A percentile compares a stretch with the other conserved stretches of the same genome.
These are phyloP conservation scores for Orientallactaga sibirica DNA, from an alignment of 2,797 vertebrate genomes.

Conservation along the genomic window DNA sequence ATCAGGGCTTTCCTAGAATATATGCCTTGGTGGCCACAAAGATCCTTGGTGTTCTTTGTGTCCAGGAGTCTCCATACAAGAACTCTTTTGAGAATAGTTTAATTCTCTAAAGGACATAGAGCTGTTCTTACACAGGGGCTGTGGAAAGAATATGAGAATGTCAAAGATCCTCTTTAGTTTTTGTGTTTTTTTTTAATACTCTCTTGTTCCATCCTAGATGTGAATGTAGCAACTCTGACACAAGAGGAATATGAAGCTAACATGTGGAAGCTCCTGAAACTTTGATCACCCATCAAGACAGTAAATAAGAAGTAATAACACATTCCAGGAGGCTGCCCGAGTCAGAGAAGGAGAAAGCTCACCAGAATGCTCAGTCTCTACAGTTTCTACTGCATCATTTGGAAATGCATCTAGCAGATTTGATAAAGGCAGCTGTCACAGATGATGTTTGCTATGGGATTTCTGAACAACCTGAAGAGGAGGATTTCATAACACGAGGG, in stretches of 20 bases:
- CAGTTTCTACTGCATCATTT: not conserved
- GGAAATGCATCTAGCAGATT: no score
- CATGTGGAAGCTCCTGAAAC: not conserved
- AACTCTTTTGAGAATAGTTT: not conserved
- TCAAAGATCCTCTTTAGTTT: fast-evolving
- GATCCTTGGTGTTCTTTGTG: not conserved
- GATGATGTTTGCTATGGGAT: not conserved
- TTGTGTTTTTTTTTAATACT: not conserved
- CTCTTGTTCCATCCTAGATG: not conserved
- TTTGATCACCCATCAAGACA: not conserved
- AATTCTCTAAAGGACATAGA: not conserved
- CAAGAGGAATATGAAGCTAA: not conserved
- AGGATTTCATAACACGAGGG: not conserved
- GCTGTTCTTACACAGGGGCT: not conserved
- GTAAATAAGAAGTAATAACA: not conserved
- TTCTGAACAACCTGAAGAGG: not conserved
- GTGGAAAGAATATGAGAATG: not conserved
- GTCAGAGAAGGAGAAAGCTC: not conserved
- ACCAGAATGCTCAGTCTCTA: not conserved
- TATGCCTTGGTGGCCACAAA: not conserved
- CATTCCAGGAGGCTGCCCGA: fast-evolving
- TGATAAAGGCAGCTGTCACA: not conserved
- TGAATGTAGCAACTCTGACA: not conserved
- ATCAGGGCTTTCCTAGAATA: not conserved
- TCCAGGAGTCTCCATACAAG: not conserved